Evolutionary conservation across 2,888 invertebrate species (phyloP).

Genomic region (Leptinotarsa tumamoca): DNA sequence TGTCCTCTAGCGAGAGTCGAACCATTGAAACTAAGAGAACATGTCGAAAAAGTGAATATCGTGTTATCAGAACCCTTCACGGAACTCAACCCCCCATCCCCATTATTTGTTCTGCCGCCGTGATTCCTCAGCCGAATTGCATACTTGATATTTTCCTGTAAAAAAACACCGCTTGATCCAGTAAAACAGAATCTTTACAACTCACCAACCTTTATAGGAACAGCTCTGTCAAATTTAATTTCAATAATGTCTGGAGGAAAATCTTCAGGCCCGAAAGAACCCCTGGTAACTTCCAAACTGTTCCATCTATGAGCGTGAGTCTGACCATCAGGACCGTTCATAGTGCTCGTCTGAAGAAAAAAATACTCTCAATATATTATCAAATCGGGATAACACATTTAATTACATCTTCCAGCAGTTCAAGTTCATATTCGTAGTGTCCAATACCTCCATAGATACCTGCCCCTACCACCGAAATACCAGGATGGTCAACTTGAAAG

Average conservation of each 20-base stretch:
- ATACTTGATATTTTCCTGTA: conserved; percentile 87
- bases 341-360: conserved; percentile 66
- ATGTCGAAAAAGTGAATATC: conserved; percentile 89
- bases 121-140: conserved; percentile 89
- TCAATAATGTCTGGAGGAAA: conserved; percentile 90
- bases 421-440: conserved; percentile 90
- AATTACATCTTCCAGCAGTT: conserved; percentile 82
- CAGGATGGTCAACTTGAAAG: conserved; percentile 91
- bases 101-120: conserved; percentile 93
- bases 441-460: conserved; percentile 92
- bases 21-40: conserved; percentile 95
- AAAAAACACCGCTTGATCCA: conserved; percentile 17
- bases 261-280: conserved; percentile 86
- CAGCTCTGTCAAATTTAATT: conserved; percentile 89
- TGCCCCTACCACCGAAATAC: conserved; percentile 89
- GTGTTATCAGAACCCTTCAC: conserved; percentile 95
- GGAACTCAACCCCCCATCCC: conserved; percentile 89
- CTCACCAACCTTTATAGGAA: conserved; percentile 80
- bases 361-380: conserved; percentile 6
- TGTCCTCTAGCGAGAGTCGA: conserved; percentile 95
- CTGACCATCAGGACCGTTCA: conserved; percentile 68
- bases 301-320: conserved; percentile 86
- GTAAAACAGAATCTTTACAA: background rate
- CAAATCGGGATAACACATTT: background rate
- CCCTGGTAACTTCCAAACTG: conserved; percentile 85